phyloP scores from a whole-genome alignment of 2,888 invertebrate species.

The Temnothorax ravouxi region DNA sequence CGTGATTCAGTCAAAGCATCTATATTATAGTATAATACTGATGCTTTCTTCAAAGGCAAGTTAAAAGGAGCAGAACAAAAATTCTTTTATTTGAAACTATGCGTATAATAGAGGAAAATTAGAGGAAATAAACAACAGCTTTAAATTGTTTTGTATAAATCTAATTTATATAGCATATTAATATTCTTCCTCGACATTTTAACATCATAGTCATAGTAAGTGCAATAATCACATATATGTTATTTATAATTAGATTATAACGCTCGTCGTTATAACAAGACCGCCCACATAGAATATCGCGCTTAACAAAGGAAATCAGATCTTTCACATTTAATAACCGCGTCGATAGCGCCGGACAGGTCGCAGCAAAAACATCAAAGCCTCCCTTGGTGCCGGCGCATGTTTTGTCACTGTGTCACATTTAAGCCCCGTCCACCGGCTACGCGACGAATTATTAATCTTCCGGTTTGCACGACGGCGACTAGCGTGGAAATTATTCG shows the following conservation, averaged over 20 bases:
- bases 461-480: constrained; percentile 70
- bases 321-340: constrained; percentile 35
- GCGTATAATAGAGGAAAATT: background rate
- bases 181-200: background rate
- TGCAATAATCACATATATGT: background rate
- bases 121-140: background rate
- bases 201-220: no score
- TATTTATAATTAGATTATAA: constrained; percentile 16
- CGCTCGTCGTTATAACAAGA: background rate
- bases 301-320: constrained; percentile 15
- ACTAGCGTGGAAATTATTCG: constrained; percentile 79
- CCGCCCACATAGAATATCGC: background rate
- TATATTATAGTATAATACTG: background rate
- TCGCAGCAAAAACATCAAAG: constrained; percentile 32
- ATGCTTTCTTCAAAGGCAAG: background rate
- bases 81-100: background rate
- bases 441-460: constrained; percentile 80
- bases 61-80: background rate
- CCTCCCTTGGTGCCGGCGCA: background rate
- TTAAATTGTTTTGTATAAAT: background rate
- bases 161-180: background rate
- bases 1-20: background rate
- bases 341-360: constrained; percentile 27
- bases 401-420: constrained; percentile 61
- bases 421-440: constrained; percentile 69